These are phyloP conservation scores for Seriola aureovittata DNA, from an alignment of 2,113 vertebrate genomes.

Conservation along the genomic window DNA sequence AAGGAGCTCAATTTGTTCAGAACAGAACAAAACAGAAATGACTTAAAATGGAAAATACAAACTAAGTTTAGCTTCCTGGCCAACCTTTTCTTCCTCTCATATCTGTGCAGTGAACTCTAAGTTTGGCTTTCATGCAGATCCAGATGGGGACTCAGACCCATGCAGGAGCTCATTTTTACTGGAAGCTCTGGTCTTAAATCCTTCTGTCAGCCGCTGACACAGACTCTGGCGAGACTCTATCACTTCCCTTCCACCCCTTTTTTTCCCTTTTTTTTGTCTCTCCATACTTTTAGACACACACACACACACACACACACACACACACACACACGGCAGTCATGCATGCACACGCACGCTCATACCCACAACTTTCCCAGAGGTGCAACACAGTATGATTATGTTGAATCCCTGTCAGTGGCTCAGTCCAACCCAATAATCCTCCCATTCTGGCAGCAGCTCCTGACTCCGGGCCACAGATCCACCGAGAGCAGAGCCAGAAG, in stretches of 20 bases:
- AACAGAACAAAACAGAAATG: neutral
- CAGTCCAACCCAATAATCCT: conserved; percentile 25
- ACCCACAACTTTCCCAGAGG: conserved; percentile 30
- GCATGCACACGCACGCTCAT: neutral
- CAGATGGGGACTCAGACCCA: neutral
- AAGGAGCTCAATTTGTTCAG: neutral
- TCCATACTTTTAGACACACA: neutral
- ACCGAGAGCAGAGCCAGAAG: conserved; percentile 12
- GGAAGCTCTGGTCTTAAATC: conserved; percentile 37
- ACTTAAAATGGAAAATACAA: neutral
- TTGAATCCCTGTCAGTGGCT: conserved; percentile 37
- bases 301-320: neutral
- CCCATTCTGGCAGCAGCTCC: conserved; percentile 4
- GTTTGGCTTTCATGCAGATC: neutral
- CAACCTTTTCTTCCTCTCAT: neutral
- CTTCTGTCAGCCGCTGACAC: conserved; percentile 21
- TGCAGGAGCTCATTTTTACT: conserved; percentile 11
- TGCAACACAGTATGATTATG: conserved; percentile 32
- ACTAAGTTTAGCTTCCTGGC: neutral
- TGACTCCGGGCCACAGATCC: conserved; percentile 35
- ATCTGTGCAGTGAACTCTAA: neutral
- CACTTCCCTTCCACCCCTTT: neutral
- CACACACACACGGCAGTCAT: neutral
- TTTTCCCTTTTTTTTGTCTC: neutral
- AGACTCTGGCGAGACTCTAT: conserved; percentile 14